A percentile compares a stretch with the other conserved stretches of the same genome.
Conservation (phyloP, 2,113 vertebrate species). For the Gavia stellata region DNA sequence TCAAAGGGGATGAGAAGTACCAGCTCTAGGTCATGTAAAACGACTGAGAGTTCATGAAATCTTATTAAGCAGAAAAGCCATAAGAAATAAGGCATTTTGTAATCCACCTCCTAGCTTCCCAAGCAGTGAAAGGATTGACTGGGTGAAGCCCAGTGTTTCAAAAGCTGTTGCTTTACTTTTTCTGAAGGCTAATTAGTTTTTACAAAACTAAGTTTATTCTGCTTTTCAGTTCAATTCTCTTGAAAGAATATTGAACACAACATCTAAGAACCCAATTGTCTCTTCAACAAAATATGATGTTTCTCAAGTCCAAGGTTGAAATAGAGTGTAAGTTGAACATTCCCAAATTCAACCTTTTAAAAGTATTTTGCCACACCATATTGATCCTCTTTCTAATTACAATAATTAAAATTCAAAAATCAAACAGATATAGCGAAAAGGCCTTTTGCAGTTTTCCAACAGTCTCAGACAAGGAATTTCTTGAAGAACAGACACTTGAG, state of each 20-base stretch:
- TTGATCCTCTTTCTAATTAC: neutral
- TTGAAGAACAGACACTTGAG: neutral
- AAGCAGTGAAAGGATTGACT: neutral
- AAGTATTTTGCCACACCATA: neutral
- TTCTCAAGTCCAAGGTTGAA: neutral
- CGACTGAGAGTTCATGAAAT: neutral
- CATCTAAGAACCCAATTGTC: neutral
- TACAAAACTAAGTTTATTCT: neutral
- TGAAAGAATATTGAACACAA: neutral
- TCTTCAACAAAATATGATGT: neutral
- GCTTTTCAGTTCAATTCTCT: neutral
- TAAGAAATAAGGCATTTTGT: neutral
- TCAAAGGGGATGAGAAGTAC: neutral
- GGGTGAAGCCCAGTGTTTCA: neutral
- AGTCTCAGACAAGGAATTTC: neutral
- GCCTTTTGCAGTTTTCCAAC: neutral
- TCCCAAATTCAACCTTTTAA: neutral
- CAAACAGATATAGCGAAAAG: neutral
- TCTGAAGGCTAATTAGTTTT: neutral
- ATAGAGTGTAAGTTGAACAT: neutral
- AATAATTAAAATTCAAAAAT: neutral
- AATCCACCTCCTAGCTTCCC: neutral
- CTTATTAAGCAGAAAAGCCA: neutral
- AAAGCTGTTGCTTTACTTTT: neutral
- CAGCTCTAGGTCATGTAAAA: neutral